These are phyloP conservation scores for Lithophane leautieri DNA, from an alignment of 2,888 invertebrate species.

Conservation along the genomic window DNA sequence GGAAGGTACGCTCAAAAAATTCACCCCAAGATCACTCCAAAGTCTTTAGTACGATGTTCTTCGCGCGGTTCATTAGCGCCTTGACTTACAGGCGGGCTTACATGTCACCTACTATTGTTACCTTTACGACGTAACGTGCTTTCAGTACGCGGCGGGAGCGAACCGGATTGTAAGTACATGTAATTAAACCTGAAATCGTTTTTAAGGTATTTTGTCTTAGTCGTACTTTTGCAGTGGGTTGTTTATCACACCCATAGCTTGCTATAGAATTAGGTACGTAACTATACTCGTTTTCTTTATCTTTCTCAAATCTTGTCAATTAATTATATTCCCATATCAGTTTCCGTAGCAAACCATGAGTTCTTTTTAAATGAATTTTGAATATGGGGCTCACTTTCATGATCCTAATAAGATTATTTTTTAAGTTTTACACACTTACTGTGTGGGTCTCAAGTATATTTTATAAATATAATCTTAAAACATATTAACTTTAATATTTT, in stretches of 20 bases:
- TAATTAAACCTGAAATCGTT: slow-evolving; percentile 44
- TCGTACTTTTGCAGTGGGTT: slow-evolving; percentile 6
- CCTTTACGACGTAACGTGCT: slow-evolving; percentile 38
- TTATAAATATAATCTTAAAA: too few species aligned
- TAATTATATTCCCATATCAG: not conserved
- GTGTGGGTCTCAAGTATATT: too few species aligned
- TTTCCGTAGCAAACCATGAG: not conserved
- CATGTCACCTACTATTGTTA: slow-evolving; percentile 69
- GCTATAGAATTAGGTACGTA: not conserved
- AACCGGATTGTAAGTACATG: slow-evolving; percentile 48
- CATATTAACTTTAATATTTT: too few species aligned
- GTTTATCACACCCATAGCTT: not conserved
- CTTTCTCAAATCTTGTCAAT: not conserved
- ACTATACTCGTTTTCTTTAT: not conserved
- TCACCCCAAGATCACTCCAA: slow-evolving; percentile 88
- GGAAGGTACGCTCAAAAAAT: slow-evolving; percentile 89
- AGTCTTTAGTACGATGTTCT: slow-evolving; percentile 89
- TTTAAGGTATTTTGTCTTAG: slow-evolving; percentile 30
- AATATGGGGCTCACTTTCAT: too few species aligned
- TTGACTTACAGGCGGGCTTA: slow-evolving; percentile 74
- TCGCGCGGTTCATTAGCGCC: slow-evolving; percentile 89
- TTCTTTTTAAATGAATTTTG: not conserved
- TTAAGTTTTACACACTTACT: too few species aligned
- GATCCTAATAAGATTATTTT: too few species aligned
- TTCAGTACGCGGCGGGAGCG: slow-evolving; percentile 7